Base-by-base conservation (phyloP, 2,797 vertebrate genomes). In the Jordanella pulchra region DNA sequence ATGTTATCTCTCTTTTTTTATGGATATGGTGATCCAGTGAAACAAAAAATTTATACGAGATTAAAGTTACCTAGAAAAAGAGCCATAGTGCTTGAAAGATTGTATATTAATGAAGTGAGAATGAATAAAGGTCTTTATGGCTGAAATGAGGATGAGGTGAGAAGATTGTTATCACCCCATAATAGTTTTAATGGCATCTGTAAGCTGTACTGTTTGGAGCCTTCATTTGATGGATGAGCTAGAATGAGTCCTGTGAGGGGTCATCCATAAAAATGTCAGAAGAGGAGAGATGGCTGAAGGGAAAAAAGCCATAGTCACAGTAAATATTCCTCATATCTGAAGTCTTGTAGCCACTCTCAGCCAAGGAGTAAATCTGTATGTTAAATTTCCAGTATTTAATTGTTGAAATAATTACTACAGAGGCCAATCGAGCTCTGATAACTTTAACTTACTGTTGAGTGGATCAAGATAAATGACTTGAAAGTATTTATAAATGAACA, bases 231-330 rank as follows among this genome's bases (percentile, higher is more conserved):
- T 86, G 80, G 85, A 93, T 84, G 88, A 84, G 81, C 72, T 66
- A 32, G 75, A 78, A 76, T 69, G 78, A 89, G 85, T 84, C 83
- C 72, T 79, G 68, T 78, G 66, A 81, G 79, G 83, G 83, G 79
- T 90, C 86, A 86, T 89, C 86, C 79, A 88, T 90, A 90, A 92
- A 90, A 81, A 72, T 89, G 90, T 89, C 93, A 89, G 78, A 71
- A 55, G n/a, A n/a, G 69, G 65, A 76, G 76, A 81, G 68, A 76
- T 68, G 84, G 83, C 78, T 81, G 78, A 67, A 72, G 74, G 74
- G 63, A 56, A 56, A 28, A 74, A 90, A 84, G 84, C 90, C 90
- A 89, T 79, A 82, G 80, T 73, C 77, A 71, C 84, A 77, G 82
- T 92, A 93, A 93, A 93, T 93, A 84, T 72, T 67, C 45, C 48